A percentile compares a stretch with the other conserved stretches of the same genome.
Conservation (phyloP, 2,888 invertebrate species). For the Hemicrepidius hirtus region DNA sequence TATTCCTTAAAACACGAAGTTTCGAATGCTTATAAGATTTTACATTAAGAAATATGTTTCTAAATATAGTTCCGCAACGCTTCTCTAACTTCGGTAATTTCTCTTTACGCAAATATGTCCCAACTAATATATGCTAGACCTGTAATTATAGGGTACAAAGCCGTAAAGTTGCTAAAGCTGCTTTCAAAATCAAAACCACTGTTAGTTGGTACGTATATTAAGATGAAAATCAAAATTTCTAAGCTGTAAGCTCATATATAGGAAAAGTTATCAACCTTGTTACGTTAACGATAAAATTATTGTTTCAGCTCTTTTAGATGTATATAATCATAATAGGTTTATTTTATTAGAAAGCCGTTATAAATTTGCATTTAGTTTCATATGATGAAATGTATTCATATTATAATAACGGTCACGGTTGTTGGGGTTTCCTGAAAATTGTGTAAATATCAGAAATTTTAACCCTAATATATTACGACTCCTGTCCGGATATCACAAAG, state of each 20-base stretch:
- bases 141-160: neutral
- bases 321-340: neutral
- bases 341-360: neutral
- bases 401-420: neutral
- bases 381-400: constrained; percentile 6
- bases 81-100: too few species aligned
- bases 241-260: neutral
- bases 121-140: neutral
- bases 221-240: constrained; percentile 3
- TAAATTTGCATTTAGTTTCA: constrained; percentile 19
- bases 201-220: neutral
- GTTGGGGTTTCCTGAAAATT: neutral
- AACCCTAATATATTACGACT: neutral
- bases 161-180: neutral
- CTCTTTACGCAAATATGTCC: too few species aligned
- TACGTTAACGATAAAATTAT: constrained; percentile 20
- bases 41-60: too few species aligned
- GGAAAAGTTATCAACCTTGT: constrained; percentile 9
- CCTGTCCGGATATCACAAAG: neutral
- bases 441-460: neutral
- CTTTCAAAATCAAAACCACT: constrained; percentile 3
- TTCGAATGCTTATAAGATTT: too few species aligned
- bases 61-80: too few species aligned
- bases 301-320: constrained; percentile 15
- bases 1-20: too few species aligned